These are phyloP conservation scores for Monopis laevigella DNA, from an alignment of 2,888 invertebrate genomes.

Conservation along the genomic window DNA sequence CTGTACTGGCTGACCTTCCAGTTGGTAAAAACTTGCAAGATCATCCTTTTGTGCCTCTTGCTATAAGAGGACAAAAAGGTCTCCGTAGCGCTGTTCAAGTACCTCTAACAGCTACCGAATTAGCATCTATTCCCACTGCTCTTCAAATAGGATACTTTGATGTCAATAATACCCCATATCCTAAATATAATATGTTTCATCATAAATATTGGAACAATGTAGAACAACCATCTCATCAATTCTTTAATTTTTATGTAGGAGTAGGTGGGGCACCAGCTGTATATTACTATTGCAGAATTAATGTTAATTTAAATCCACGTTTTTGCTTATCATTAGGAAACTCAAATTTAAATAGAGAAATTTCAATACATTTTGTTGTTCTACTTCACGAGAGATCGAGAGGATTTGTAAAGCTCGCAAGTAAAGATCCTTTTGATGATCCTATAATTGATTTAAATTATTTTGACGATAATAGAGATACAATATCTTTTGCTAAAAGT, in stretches of 20 bases:
- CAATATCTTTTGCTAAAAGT: conserved; percentile 34
- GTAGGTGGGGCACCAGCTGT: background rate
- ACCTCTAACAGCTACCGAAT: background rate
- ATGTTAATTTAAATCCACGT: background rate
- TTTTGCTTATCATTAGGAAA: background rate
- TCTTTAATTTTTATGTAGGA: conserved; percentile 3
- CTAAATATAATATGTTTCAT: background rate
- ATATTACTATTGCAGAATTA: background rate
- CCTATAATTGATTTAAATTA: conserved; percentile 68
- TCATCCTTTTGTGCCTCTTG: conserved; percentile 40
- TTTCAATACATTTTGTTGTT: conserved; percentile 23
- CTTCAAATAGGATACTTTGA: conserved; percentile 1
- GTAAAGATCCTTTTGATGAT: conserved; percentile 52
- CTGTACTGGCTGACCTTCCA: conserved; percentile 73
- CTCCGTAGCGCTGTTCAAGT: background rate
- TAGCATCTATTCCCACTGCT: background rate
- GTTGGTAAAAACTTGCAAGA: conserved; percentile 85
- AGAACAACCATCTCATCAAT: background rate
- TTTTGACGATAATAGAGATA: conserved; percentile 55
- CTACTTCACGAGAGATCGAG: conserved; percentile 70
- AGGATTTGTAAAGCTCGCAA: conserved; percentile 56
- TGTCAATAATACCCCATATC: background rate
- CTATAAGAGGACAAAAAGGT: conserved; percentile 1
- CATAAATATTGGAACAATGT: background rate
- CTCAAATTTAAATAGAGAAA: conserved; percentile 4